phyloP scores from a whole-genome alignment of 2,797 vertebrate genomes.

The Dermochelys coriacea region DNA sequence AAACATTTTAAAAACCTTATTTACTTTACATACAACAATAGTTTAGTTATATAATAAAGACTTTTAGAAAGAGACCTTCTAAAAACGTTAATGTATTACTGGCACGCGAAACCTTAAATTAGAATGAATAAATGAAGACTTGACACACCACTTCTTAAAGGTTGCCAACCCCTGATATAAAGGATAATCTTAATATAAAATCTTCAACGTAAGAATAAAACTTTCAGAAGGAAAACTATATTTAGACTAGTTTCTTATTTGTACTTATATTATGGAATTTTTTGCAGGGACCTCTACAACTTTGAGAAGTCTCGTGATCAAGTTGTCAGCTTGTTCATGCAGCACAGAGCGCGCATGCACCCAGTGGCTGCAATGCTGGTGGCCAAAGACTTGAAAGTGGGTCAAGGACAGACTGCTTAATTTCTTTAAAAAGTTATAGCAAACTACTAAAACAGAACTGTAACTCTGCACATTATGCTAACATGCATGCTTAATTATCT shows the following conservation, averaged over 20 bases:
- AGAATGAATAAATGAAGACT: too few relatives aligned
- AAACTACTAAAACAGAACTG: background rate
- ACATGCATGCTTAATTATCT: background rate
- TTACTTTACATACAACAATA: too few relatives aligned
- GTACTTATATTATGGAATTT: background rate
- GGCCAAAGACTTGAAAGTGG: slow-evolving; percentile 89
- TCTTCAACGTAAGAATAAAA: too few relatives aligned
- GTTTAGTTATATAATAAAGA: too few relatives aligned
- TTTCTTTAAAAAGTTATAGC: background rate
- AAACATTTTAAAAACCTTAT: too few relatives aligned
- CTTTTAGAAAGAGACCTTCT: too few relatives aligned
- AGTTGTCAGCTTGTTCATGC: slow-evolving; percentile 83
- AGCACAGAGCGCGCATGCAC: slow-evolving; percentile 88
- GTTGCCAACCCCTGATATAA: background rate
- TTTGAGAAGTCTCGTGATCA: slow-evolving; percentile 87
- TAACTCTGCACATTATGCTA: background rate
- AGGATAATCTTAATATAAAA: background rate
- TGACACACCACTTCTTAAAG: too few relatives aligned
- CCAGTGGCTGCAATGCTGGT: slow-evolving; percentile 90
- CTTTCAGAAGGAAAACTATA: background rate
- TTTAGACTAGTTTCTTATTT: background rate
- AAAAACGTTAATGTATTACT: too few relatives aligned
- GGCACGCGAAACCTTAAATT: too few relatives aligned
- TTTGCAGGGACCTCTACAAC: slow-evolving; percentile 88
- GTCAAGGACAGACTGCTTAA: slow-evolving; percentile 59